Evolutionary conservation across 2,888 invertebrate genomes (phyloP), one percentile per base, ranked within the genome.

Genomic region (Eristalis pertinax): DNA sequence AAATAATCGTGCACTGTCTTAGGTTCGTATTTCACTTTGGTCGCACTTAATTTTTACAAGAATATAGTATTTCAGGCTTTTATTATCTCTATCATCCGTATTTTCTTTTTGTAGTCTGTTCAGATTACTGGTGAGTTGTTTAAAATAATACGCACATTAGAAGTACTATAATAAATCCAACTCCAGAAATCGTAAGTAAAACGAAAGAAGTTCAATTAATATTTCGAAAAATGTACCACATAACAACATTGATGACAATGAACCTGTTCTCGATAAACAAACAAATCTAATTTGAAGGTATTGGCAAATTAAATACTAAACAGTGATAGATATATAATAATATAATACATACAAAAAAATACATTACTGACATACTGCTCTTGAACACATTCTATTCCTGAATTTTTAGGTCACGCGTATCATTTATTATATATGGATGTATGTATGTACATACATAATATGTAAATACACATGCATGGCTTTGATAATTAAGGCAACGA

Each of bases 321-420:
- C 24, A n/a, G 32, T 63, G 13, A 13, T 64, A 35, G 56, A 8
- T 56, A 65, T 24, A 41, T 29, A n/a, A 50, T 43, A 15, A 43
- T 26, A 26, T 26, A 26, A 26, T 26, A 7, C 32, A 10, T 10
- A 32, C 8, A 10, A 8, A 19, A 78, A 29, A 19, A 68, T 64
- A 64, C 68, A 68, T 74, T 56, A 56, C 80, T 81, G 80, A 74
- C 80, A 81, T 69, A 81, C 74, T 81, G 80, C 74, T 69, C 80
- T 81, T 81, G 74, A 81, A 35, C 68, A 50, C 68, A 58, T 19
- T 72, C 29, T 41, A 62, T 79, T 35, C 41, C 11, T 72, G 10
- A 29, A 24, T 79, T 81, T 76, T 60, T 82, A 82, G 82, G 82
- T 82, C 76, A 82, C 82, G 82, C 76, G 82, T 70, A 72, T 58